Base-by-base conservation (phyloP, 2,113 vertebrate genomes). In the Phylloscopus whistleri region DNA sequence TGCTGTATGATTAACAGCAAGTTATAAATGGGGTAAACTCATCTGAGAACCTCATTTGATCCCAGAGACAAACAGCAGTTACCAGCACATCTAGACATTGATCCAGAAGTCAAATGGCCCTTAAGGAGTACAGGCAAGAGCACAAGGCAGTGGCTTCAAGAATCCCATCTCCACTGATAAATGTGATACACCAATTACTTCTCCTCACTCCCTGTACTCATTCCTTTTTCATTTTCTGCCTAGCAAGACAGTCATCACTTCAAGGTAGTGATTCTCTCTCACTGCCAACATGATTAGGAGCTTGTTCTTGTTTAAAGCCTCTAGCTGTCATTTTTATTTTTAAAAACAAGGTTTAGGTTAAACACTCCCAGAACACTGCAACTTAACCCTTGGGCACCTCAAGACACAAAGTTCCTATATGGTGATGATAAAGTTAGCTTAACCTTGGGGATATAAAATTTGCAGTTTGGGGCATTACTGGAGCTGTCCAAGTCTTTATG, bases 291-390 rank as follows among this genome's bases (percentile, higher is more conserved):
- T 22, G 24, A 89, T 74, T 84, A 43, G 64, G 28, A 80, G 15
- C 11, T 81, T 72, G 31, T 26, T 89, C 53, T 80, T 87, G 14
- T 69, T 80, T 77, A 56, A 80, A 81, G 41, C 13, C 43, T 56
- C 33, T 21, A 84, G 27, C 3, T 89, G 41, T 41, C 16, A 86
- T 51, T 83, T 89, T 58, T 66, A 49, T 56, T 73, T 33, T 10
- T 7, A 6, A 58, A 70, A 82, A 69, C 56, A 26, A 9, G 49
- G 3, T 48, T 82, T 27, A 62, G 17, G 15, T 35, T 48, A 52
- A 69, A 62, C 44, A 49, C 7, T 49, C 64, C 15, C 11, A 59
- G 35, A 58, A 11, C 0, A 0, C 27, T 72, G 31, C 20, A 59
- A 55, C 11, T 46, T 84, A 87, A 70, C 39, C 46, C 56, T 72